These are phyloP conservation scores for Hozukius guyotensis DNA, from an alignment of 2,797 vertebrate species.

Conservation along the genomic window DNA sequence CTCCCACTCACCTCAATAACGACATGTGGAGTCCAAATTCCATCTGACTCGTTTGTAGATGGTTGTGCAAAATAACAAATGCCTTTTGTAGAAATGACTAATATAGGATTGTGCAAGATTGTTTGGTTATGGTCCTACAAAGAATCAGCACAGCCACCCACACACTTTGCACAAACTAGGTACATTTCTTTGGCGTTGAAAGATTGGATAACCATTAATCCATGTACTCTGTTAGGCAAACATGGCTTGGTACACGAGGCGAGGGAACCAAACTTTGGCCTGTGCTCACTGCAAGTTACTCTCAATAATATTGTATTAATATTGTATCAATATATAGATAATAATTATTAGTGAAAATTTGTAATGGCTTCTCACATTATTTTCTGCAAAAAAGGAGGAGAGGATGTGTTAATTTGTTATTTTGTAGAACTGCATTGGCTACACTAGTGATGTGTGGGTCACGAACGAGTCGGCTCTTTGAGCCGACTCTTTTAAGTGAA, in stretches of 20 bases:
- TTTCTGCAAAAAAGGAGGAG: neutral
- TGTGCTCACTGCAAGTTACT: neutral
- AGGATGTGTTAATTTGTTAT: neutral
- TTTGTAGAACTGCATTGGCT: neutral
- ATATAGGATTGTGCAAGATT: neutral
- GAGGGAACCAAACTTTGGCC: slow-evolving; percentile 30
- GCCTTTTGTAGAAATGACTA: neutral
- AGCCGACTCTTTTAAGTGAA: too few relatives aligned
- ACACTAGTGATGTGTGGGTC: too few relatives aligned
- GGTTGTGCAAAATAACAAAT: neutral
- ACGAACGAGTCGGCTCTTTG: too few relatives aligned
- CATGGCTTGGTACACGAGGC: slow-evolving; percentile 6
- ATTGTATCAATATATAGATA: neutral
- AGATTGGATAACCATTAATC: slow-evolving; percentile 35
- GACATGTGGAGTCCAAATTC: slow-evolving; percentile 34
- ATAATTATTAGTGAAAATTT: neutral
- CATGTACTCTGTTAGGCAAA: slow-evolving; percentile 48
- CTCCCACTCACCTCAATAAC: neutral
- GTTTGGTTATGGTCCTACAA: neutral
- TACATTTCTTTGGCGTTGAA: neutral
- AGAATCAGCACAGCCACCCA: neutral
- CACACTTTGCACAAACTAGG: neutral
- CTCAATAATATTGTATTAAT: neutral
- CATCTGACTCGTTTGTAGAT: neutral
- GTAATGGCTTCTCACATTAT: neutral